Conservation (phyloP, 2,797 vertebrate species). For the Brachyalestes nurse region DNA sequence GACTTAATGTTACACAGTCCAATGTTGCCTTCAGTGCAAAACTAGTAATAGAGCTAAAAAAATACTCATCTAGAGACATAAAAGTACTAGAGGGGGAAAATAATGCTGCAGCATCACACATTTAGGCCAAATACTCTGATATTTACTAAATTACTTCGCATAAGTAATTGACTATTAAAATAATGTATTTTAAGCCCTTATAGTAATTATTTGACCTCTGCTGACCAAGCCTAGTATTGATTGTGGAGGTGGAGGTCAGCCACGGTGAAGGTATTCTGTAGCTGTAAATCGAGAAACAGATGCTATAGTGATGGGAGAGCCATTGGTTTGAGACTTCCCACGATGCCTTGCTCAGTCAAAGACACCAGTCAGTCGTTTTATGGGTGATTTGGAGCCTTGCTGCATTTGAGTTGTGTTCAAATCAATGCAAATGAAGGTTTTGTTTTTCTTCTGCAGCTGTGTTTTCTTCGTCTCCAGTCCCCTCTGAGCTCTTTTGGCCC, state of each 20-base stretch:
- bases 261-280: constrained; percentile 11
- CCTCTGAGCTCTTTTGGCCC: not conserved
- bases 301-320: constrained; percentile 2
- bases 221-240: constrained; percentile 33
- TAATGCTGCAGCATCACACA: no score
- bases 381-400: not conserved
- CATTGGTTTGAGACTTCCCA: constrained; percentile 13
- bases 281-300: constrained; percentile 43
- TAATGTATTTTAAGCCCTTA: not conserved
- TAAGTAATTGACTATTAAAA: no score
- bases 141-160: no score
- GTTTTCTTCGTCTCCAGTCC: no score
- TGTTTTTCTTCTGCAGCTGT: not conserved
- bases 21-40: no score
- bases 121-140: no score
- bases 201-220: constrained; percentile 28
- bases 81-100: no score
- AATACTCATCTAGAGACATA: no score
- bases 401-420: not conserved
- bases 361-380: not conserved
- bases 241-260: constrained; percentile 49
- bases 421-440: not conserved
- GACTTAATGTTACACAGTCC: no score
- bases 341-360: constrained; percentile 11
- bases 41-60: no score